These are phyloP conservation scores for Hyles vespertilio DNA, from an alignment of 1,140 invertebrate genomes.

Conservation along the genomic window DNA sequence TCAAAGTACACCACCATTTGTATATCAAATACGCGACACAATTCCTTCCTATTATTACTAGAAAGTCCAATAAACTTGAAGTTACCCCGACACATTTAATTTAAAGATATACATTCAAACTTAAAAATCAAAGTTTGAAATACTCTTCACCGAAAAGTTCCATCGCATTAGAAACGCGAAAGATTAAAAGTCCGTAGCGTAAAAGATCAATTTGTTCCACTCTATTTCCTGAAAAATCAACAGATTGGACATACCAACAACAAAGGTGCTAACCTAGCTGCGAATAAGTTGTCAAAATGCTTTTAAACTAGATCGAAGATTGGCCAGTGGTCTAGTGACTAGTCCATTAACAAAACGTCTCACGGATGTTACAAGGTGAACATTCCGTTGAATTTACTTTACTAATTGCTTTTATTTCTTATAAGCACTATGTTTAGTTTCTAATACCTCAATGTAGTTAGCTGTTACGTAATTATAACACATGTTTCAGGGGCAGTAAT, in stretches of 20 bases:
- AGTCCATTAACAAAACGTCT: conserved; percentile 55
- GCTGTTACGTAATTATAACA: conserved; percentile 29
- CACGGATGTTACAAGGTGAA: conserved; percentile 19
- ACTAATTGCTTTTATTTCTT: conserved; percentile 11
- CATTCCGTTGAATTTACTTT: conserved; percentile 1
- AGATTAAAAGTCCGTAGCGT: too few relatives aligned
- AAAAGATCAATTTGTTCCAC: background rate
- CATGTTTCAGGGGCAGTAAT: conserved; percentile 40
- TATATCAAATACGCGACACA: too few relatives aligned
- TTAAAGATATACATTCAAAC: too few relatives aligned
- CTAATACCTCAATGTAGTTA: conserved; percentile 1
- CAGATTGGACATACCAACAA: conserved; percentile 8
- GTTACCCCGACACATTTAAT: too few relatives aligned
- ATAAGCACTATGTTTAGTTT: conserved; percentile 4
- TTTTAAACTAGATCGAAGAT: conserved; percentile 58
- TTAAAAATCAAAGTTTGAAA: too few relatives aligned
- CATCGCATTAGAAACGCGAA: too few relatives aligned
- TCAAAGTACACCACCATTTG: too few relatives aligned
- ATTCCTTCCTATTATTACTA: too few relatives aligned
- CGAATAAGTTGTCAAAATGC: conserved; percentile 62
- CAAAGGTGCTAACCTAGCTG: conserved; percentile 17
- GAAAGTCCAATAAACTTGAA: too few relatives aligned
- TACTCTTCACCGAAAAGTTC: too few relatives aligned
- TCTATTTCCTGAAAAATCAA: conserved; percentile 3
- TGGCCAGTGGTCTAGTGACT: conserved; percentile 44